Percentiles rank a stretch among this genome's conserved stretches.
Evolutionary conservation across 2,113 vertebrate genomes (phyloP).

Genomic region (Rhodinocichla rosea): DNA sequence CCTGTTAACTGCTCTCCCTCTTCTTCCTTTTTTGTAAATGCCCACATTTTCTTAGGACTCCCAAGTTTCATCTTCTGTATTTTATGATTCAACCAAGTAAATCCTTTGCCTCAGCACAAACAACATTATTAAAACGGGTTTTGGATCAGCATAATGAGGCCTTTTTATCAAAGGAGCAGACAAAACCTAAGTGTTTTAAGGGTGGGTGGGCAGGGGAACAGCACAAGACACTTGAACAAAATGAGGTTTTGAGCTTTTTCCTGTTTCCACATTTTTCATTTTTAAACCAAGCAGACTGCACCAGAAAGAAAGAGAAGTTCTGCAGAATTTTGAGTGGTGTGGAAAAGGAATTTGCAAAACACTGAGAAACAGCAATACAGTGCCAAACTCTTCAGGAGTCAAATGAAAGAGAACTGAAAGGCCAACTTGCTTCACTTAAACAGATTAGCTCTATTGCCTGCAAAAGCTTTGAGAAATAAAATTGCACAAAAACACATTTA

Average conservation of each 20-base stretch:
- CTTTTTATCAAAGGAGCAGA: neutral
- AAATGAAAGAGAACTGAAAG: neutral
- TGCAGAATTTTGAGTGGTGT: neutral
- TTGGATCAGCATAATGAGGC: neutral
- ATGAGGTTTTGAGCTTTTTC: neutral
- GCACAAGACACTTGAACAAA: accelerated
- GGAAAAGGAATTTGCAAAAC: neutral
- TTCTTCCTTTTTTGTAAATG: neutral
- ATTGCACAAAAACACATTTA: neutral
- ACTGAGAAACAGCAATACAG: neutral
- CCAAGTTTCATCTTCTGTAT: neutral
- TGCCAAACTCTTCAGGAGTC: neutral
- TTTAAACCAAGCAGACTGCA: neutral
- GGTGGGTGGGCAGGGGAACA: neutral
- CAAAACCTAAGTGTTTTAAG: neutral
- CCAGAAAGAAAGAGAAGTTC: neutral
- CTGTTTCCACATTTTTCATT: neutral
- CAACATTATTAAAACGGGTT: neutral
- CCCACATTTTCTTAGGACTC: neutral
- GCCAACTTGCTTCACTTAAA: neutral
- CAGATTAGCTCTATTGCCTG: neutral
- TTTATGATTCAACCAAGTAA: neutral
- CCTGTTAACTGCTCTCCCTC: neutral
- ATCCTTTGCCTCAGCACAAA: neutral
- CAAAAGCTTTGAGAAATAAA: neutral